These are phyloP conservation scores for Eumacrocentrus americanus DNA, from an alignment of 2,888 invertebrate genomes.

Conservation along the genomic window DNA sequence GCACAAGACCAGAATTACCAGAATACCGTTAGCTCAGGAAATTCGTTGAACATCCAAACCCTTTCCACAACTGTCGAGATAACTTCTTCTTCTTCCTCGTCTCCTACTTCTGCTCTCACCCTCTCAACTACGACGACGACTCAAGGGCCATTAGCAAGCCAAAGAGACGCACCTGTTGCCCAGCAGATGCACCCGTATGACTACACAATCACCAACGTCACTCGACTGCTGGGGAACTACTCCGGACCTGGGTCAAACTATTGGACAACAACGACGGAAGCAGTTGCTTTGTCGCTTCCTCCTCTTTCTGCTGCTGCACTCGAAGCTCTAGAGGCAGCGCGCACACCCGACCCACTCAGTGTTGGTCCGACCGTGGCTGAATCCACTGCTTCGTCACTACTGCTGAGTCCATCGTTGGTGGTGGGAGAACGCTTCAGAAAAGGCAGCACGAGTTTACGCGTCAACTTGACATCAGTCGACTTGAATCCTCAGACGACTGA, in stretches of 20 bases:
- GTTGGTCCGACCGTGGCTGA: slow-evolving; percentile 57
- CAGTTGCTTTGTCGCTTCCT: slow-evolving; percentile 32
- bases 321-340: slow-evolving; percentile 49
- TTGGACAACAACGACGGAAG: slow-evolving; percentile 37
- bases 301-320: slow-evolving; percentile 44
- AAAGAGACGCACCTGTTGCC: slow-evolving; percentile 28
- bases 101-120: too few relatives aligned
- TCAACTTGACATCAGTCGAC: slow-evolving; percentile 4
- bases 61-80: not conserved
- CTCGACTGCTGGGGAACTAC: slow-evolving; percentile 58
- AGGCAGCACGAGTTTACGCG: slow-evolving; percentile 16
- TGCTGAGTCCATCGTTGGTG: slow-evolving; percentile 37
- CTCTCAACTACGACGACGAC: not conserved
- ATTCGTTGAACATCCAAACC: slow-evolving; percentile 25
- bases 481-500: not conserved
- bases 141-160: slow-evolving; percentile 18
- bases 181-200: slow-evolving; percentile 55
- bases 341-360: slow-evolving; percentile 56
- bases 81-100: too few relatives aligned
- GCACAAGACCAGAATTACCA: slow-evolving; percentile 18
- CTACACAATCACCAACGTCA: slow-evolving; percentile 59
- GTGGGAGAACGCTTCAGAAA: slow-evolving; percentile 45
- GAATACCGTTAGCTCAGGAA: slow-evolving; percentile 41
- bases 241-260: slow-evolving; percentile 55
- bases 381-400: slow-evolving; percentile 40